Evolutionary conservation across 2,797 vertebrate species (phyloP).

Genomic region (Myotis pilosus): DNA sequence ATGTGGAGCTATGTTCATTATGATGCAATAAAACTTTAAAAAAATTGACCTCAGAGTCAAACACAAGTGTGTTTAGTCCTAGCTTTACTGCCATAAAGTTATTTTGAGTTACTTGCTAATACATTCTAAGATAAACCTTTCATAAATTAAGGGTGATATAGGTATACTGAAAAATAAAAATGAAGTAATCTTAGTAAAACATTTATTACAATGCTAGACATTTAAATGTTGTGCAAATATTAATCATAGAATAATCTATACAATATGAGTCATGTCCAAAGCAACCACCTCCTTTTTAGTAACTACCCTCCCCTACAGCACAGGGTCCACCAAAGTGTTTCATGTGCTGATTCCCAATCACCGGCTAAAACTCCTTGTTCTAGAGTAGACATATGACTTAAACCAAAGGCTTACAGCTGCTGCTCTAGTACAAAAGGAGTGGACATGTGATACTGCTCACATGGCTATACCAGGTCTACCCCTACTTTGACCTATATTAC

Average conservation of each 20-base stretch:
- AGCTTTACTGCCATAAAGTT: not conserved
- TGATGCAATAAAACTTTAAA: not conserved
- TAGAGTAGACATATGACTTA: not conserved
- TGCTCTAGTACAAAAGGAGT: not conserved
- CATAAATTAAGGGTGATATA: not conserved
- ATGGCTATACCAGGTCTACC: not conserved
- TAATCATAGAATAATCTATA: not conserved
- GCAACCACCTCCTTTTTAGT: not conserved
- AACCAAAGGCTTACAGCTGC: not conserved
- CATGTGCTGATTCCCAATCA: not conserved
- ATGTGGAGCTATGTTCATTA: not conserved
- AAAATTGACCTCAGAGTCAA: not conserved
- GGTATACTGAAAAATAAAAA: not conserved
- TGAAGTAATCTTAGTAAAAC: not conserved
- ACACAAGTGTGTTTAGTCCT: not conserved
- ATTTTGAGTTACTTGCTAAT: not conserved
- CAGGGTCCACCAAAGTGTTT: not conserved
- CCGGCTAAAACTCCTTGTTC: not conserved
- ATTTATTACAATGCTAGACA: not conserved
- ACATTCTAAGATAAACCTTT: not conserved
- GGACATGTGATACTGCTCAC: not conserved
- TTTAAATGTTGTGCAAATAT: not conserved
- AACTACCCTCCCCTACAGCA: not conserved
- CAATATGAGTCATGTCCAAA: not conserved
- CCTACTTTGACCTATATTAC: not conserved